Percentiles rank a stretch among this genome's conserved stretches.
Evolutionary conservation across 2,888 invertebrate species (phyloP).

Genomic region (Trisateles emortualis): DNA sequence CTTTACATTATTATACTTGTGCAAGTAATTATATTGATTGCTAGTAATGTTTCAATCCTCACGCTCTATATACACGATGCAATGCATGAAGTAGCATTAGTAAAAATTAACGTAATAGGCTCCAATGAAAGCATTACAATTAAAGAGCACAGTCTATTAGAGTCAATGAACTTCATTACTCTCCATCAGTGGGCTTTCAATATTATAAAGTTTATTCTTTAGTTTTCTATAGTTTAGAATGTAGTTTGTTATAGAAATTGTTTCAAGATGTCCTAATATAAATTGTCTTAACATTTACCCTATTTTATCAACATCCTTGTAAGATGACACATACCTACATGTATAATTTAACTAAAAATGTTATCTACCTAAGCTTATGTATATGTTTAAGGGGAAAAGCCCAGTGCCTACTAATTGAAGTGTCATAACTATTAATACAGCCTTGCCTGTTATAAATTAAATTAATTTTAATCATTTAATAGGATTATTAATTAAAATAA

Average conservation of each 20-base stretch:
- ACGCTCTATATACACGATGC: constrained; percentile 29
- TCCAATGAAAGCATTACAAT: constrained; percentile 64
- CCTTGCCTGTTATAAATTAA: no score
- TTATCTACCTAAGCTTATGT: no score
- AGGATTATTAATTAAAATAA: no score
- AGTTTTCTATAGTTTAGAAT: not conserved
- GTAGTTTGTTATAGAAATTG: no score
- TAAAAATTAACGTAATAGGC: constrained; percentile 60
- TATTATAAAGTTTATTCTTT: constrained; percentile 14
- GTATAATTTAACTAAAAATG: no score
- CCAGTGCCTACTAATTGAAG: no score
- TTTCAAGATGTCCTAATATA: no score
- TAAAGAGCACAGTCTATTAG: constrained; percentile 64
- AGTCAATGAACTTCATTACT: constrained; percentile 77
- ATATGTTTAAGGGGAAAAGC: no score
- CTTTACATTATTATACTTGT: constrained; percentile 19
- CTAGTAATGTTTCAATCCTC: constrained; percentile 30
- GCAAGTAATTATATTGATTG: constrained; percentile 39
- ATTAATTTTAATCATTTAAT: no score
- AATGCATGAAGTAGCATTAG: constrained; percentile 33
- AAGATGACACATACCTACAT: not conserved
- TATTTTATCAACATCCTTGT: not conserved
- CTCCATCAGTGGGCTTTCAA: constrained; percentile 41
- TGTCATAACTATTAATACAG: no score
- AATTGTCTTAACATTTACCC: not conserved